These are phyloP conservation scores for Trimorus sp. DNA, from an alignment of 2,888 invertebrate species.

Conservation along the genomic window DNA sequence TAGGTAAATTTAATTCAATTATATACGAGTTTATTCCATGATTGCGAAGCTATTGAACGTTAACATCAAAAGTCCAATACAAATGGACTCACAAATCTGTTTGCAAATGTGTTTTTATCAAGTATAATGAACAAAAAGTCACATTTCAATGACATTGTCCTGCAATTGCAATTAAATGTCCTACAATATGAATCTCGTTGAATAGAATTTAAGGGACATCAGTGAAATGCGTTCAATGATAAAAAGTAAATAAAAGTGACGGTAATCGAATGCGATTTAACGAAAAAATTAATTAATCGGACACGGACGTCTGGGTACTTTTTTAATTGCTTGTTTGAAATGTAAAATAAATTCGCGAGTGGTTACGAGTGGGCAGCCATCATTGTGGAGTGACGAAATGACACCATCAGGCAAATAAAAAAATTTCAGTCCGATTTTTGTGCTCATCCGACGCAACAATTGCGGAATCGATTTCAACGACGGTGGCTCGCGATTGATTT, in stretches of 20 bases:
- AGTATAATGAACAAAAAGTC: too few species aligned
- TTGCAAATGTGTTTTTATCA: too few species aligned
- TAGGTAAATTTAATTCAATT: too few species aligned
- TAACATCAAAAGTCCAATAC: too few species aligned
- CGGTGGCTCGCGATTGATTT: conserved; percentile 44
- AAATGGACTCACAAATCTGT: too few species aligned
- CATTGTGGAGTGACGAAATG: conserved; percentile 49
- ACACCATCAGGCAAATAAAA: conserved; percentile 48
- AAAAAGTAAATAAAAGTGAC: conserved; percentile 23
- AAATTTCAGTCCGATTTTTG: conserved; percentile 45
- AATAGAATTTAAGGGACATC: too few species aligned
- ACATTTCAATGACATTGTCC: too few species aligned
- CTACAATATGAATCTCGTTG: too few species aligned
- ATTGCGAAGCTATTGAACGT: background rate
- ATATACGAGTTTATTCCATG: background rate
- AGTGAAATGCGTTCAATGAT: background rate
- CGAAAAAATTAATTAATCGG: conserved; percentile 39
- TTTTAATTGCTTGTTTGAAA: conserved; percentile 43
- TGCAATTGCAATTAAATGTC: too few species aligned
- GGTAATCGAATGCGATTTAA: conserved; percentile 20
- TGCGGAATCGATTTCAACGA: conserved; percentile 59
- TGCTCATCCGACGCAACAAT: conserved; percentile 48
- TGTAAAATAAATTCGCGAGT: conserved; percentile 38
- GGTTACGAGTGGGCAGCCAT: conserved; percentile 17
- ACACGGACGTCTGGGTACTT: conserved; percentile 22